Percentiles rank a stretch among this genome's conserved stretches.
phyloP scores from a whole-genome alignment of 2,113 vertebrate species.

The Athene cunicularia region DNA sequence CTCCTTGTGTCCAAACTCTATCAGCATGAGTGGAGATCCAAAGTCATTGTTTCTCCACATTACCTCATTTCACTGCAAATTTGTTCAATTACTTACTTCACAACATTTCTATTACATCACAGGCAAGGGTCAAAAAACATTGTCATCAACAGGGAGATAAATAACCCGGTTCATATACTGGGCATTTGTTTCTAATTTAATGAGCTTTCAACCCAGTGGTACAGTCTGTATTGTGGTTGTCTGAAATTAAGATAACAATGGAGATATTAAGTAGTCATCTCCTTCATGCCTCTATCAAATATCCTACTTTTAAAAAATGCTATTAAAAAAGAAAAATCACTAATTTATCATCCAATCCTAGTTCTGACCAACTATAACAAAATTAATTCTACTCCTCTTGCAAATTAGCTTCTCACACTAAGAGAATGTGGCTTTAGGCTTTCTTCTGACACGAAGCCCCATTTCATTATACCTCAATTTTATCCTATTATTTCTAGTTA shows the following conservation, averaged over 20 bases:
- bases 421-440: background rate
- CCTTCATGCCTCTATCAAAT: background rate
- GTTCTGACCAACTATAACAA: background rate
- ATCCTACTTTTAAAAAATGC: background rate
- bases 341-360: background rate
- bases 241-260: background rate
- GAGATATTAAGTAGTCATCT: background rate
- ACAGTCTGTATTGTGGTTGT: background rate
- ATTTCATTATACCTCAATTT: background rate
- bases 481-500: background rate
- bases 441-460: background rate
- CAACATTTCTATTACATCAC: background rate
- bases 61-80: background rate
- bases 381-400: background rate
- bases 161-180: background rate
- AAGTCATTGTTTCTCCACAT: background rate
- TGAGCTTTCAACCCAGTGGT: background rate
- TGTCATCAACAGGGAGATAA: background rate
- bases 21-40: background rate
- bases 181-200: background rate
- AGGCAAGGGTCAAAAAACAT: background rate
- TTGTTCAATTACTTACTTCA: background rate
- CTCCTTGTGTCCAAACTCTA: too few species aligned
- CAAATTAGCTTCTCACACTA: background rate
- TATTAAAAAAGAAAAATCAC: background rate